Conservation (phyloP, 2,113 vertebrate species). For the Ardeotis arabs region DNA sequence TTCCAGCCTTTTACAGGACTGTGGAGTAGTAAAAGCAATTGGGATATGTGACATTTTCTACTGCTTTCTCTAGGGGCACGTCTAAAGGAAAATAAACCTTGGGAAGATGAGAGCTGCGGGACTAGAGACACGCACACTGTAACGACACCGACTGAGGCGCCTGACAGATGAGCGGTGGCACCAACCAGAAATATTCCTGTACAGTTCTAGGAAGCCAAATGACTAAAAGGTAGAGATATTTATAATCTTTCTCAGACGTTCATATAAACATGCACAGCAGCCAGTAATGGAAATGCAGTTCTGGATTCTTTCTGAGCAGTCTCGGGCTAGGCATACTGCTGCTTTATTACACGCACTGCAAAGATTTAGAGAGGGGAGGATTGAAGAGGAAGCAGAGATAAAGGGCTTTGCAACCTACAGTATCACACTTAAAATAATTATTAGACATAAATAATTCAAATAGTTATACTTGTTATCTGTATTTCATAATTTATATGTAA, state of each 20-base stretch:
- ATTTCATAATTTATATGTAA: neutral
- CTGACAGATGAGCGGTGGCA: neutral
- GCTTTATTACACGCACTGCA: neutral
- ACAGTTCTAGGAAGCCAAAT: neutral
- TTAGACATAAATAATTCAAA: neutral
- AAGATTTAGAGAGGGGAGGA: neutral
- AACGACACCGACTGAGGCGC: accelerated
- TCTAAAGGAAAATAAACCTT: neutral
- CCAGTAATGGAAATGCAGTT: neutral
- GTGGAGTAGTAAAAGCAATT: neutral
- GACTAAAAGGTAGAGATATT: neutral
- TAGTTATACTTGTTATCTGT: neutral
- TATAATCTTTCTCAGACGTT: neutral
- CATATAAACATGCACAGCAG: neutral
- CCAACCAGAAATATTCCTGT: neutral
- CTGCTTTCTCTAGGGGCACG: neutral
- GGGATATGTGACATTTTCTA: neutral
- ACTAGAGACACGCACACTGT: neutral
- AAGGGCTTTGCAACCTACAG: neutral
- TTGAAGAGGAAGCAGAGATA: neutral
- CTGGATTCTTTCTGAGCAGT: constrained; percentile 7
- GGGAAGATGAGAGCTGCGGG: neutral
- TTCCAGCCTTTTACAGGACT: neutral
- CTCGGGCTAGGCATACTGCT: neutral
- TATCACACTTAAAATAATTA: neutral